Evolutionary conservation across 2,888 invertebrate genomes (phyloP).

Genomic region (Ernsta delagoae): DNA sequence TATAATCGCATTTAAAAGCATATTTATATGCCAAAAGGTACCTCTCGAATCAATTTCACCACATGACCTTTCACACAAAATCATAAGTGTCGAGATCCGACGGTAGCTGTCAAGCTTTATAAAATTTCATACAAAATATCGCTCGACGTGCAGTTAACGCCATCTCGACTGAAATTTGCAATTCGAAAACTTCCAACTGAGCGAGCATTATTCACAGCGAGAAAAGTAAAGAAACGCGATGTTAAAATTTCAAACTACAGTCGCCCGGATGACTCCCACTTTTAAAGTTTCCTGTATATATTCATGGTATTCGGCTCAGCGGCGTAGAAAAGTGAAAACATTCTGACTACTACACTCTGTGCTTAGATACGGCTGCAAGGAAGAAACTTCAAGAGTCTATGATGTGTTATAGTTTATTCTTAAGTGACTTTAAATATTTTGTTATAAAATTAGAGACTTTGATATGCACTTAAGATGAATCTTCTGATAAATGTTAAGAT

Average conservation of each 20-base stretch:
- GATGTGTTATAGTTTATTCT: neutral
- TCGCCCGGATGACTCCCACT: slow-evolving; percentile 66
- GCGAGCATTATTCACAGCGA: slow-evolving; percentile 41
- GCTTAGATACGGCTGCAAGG: slow-evolving; percentile 48
- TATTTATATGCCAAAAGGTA: no score
- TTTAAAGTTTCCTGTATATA: slow-evolving; percentile 72
- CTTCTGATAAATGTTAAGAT: no score
- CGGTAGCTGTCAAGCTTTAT: slow-evolving; percentile 20
- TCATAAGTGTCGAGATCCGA: neutral
- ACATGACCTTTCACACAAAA: no score
- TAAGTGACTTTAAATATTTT: no score
- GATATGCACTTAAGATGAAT: no score
- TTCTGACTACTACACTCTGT: slow-evolving; percentile 61
- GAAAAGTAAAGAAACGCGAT: slow-evolving; percentile 43
- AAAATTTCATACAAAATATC: slow-evolving; percentile 34
- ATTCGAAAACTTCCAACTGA: slow-evolving; percentile 36
- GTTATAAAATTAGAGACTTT: no score
- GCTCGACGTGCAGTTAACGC: slow-evolving; percentile 31
- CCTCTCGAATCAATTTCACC: no score
- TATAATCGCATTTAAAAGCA: no score
- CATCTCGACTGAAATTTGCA: slow-evolving; percentile 36
- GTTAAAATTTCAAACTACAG: slow-evolving; percentile 52
- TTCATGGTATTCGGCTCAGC: slow-evolving; percentile 71
- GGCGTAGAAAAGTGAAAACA: slow-evolving; percentile 81
- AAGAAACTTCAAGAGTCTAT: slow-evolving; percentile 42